A percentile compares a stretch with the other conserved stretches of the same genome.
Evolutionary conservation across 2,113 vertebrate species (phyloP).

Genomic region (Tor tambroides): DNA sequence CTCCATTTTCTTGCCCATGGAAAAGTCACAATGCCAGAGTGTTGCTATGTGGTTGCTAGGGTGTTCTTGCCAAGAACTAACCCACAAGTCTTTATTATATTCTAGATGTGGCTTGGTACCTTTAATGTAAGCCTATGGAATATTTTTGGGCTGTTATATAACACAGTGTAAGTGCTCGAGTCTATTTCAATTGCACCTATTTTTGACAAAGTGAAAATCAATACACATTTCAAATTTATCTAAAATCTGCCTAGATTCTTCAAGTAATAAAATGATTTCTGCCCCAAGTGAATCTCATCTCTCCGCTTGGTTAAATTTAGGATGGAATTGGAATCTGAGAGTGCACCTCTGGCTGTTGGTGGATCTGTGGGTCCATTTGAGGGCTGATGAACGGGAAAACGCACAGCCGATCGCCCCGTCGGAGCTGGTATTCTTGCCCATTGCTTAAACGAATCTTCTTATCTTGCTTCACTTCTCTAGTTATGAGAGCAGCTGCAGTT

Average conservation of each 20-base stretch:
- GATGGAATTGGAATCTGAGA: not conserved
- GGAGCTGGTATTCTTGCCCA: slow-evolving; percentile 77
- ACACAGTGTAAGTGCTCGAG: not conserved
- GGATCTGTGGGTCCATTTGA: slow-evolving; percentile 86
- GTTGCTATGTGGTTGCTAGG: not conserved
- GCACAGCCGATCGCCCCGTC: slow-evolving; percentile 83
- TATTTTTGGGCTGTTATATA: not conserved
- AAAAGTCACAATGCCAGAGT: not conserved
- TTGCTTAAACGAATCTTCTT: slow-evolving; percentile 75
- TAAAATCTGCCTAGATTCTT: not conserved
- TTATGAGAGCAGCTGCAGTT: slow-evolving; percentile 85
- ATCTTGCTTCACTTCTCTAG: slow-evolving; percentile 79
- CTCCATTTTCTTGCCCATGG: not conserved
- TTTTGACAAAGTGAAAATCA: not conserved
- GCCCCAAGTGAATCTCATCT: not conserved
- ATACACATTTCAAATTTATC: not conserved
- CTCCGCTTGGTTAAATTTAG: not conserved
- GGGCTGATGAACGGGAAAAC: slow-evolving; percentile 88
- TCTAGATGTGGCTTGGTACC: not conserved
- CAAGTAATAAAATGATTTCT: slow-evolving; percentile 13
- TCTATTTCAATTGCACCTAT: not conserved
- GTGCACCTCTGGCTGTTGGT: slow-evolving; percentile 83
- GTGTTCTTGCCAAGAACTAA: not conserved
- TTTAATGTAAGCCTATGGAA: not conserved
- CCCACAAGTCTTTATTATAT: not conserved